phyloP scores from a whole-genome alignment of 2,797 vertebrate species.

The Agapornis canus region DNA sequence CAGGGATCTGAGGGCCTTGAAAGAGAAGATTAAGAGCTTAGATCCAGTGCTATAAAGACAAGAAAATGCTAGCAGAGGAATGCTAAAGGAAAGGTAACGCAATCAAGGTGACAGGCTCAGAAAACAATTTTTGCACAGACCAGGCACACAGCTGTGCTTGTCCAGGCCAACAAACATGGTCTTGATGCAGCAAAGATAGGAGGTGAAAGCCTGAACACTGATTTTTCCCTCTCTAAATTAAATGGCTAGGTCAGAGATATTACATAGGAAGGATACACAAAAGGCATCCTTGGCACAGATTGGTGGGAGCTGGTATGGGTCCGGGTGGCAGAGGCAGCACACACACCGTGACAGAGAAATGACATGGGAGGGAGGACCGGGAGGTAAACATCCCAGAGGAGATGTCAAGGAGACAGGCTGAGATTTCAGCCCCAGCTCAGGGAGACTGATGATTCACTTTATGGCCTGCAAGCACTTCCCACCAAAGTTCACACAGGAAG shows the following conservation, averaged over 20 bases:
- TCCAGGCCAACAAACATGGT: not conserved
- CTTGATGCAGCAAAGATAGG: fast-evolving
- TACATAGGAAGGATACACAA: fast-evolving
- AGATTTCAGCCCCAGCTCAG: not conserved
- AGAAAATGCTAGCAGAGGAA: not conserved
- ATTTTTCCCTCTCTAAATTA: not conserved
- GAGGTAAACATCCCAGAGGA: not conserved
- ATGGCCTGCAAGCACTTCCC: slow-evolving; percentile 47
- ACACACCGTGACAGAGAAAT: not conserved
- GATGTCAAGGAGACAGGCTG: not conserved
- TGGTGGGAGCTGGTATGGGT: no score
- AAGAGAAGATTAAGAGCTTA: slow-evolving; percentile 21
- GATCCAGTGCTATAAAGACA: not conserved
- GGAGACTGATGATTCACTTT: slow-evolving; percentile 58
- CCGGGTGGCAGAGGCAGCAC: fast-evolving
- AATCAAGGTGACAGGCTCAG: not conserved
- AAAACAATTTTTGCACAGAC: not conserved
- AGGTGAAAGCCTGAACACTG: not conserved
- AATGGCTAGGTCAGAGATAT: not conserved
- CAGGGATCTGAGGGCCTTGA: not conserved
- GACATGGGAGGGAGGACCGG: fast-evolving
- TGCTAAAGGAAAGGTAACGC: not conserved
- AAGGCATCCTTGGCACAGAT: fast-evolving
- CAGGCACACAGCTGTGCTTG: not conserved
- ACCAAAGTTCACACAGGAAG: slow-evolving; percentile 60